phyloP scores from a whole-genome alignment of 2,888 invertebrate species.

The Platerodrilus igneus region DNA sequence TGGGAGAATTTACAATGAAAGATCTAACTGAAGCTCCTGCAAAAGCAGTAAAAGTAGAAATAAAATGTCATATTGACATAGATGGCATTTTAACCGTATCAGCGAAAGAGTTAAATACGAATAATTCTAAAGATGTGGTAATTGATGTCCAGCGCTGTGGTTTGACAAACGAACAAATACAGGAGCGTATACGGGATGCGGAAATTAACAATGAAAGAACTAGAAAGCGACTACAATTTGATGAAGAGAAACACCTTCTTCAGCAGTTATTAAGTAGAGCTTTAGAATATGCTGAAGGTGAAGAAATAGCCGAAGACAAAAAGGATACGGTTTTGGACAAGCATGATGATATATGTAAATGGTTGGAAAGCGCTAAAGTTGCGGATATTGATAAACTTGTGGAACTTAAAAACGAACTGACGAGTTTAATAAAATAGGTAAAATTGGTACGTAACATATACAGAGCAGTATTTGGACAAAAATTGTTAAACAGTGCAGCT shows the following conservation, averaged over 20 bases:
- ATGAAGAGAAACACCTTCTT: too few relatives aligned
- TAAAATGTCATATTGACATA: constrained; percentile 18
- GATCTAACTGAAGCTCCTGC: constrained; percentile 22
- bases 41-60: constrained; percentile 12
- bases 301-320: too few relatives aligned
- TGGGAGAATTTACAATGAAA: constrained; percentile 19
- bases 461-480: too few relatives aligned
- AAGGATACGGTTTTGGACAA: too few relatives aligned
- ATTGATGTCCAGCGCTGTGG: neutral
- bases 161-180: neutral
- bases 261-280: too few relatives aligned
- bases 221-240: too few relatives aligned
- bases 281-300: too few relatives aligned
- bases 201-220: neutral
- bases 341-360: too few relatives aligned
- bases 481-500: too few relatives aligned
- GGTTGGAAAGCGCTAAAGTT: too few relatives aligned
- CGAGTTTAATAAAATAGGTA: neutral
- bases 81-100: neutral
- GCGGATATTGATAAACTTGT: too few relatives aligned
- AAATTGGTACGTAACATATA: too few relatives aligned
- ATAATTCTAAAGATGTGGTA: neutral
- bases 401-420: neutral
- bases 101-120: constrained; percentile 1
- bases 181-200: neutral